A percentile compares a stretch with the other conserved stretches of the same genome.
phyloP scores from a whole-genome alignment of 2,113 vertebrate species.

The Zapus hudsonius region DNA sequence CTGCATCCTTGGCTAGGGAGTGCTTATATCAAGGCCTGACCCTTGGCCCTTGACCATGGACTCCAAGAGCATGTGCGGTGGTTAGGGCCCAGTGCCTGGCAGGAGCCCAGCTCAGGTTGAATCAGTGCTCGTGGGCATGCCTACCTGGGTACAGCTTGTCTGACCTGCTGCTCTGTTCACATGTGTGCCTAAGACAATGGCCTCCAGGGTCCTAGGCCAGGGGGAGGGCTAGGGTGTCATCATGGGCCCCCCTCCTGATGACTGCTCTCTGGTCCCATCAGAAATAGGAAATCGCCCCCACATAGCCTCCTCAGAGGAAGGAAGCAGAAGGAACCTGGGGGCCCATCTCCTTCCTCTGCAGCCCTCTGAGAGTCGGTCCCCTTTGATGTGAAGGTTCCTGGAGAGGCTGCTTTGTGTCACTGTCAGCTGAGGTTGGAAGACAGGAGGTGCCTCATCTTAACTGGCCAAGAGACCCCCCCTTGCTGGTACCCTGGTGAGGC shows the following conservation, averaged over 20 bases:
- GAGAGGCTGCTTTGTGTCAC: conserved; percentile 68
- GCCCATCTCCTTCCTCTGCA: conserved; percentile 66
- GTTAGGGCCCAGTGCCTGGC: neutral
- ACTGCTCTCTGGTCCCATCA: neutral
- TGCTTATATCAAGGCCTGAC: neutral
- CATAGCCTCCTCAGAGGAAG: conserved; percentile 12
- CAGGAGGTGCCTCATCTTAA: neutral
- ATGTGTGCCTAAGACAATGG: neutral
- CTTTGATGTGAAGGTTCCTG: conserved; percentile 68
- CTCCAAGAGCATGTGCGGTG: neutral
- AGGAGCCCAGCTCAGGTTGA: neutral
- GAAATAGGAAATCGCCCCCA: conserved; percentile 42
- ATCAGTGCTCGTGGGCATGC: neutral
- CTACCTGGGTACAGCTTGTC: neutral
- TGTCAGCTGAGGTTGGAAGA: neutral
- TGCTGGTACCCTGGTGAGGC: neutral
- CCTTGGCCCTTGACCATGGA: neutral
- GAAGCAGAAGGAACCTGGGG: conserved; percentile 55
- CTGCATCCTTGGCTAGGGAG: neutral
- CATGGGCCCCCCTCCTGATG: conserved; percentile 40
- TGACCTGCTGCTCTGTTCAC: neutral
- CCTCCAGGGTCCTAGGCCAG: too few relatives aligned
- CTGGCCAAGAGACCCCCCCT: neutral
- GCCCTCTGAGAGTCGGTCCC: neutral
- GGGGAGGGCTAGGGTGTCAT: neutral